Base-by-base conservation (phyloP, 2,888 invertebrate genomes). In the Apeira syringaria region DNA sequence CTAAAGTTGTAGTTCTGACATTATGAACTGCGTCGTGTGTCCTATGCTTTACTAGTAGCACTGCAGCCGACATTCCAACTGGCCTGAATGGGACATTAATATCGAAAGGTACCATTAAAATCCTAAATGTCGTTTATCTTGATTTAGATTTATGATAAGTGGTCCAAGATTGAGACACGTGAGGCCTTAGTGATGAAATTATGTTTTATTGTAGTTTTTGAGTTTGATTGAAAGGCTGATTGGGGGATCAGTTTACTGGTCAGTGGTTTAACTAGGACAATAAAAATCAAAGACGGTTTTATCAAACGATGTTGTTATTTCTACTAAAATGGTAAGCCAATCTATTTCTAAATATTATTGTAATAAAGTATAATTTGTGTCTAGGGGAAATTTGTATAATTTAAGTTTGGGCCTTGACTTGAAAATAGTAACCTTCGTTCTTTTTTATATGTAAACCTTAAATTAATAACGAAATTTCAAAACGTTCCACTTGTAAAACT, bases 141-240 rank as follows among this genome's bases (percentile, higher is more conserved):
- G 87, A 87, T 87, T 65, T 59, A 85, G 86, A 86, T 86, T 80
- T 84, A 82, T 85, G 86, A 86, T 86, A 84, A 82, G 72, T 74
- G 70, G 66, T 58, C 52, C 71, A 62, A 70, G 81, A 84, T 83
- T 80, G 83, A 85, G 84, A 77, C 75, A 76, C 79, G 64, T 33
- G 35, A 38, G 59, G 47, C 40, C 50, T 32, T 38, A 47, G 56
- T 63, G 68, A 53, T 55, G 62, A 67, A 64, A 68, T 47, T 41
- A 44, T 42, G 37, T 47, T 50, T 47, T 43, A 60, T 59, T 64
- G 59, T 63, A 50, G 53, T 32, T 40, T 39, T 33, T 34, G 33
- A 29, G 25, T 26, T 33, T 39, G 25, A 36, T 34, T 13, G 18
- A 30, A 7, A 26, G 13, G 12, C 26, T 32, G 22, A 43, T 37